phyloP scores from a whole-genome alignment of 2,888 invertebrate genomes.

The Geophilus truncorum region DNA sequence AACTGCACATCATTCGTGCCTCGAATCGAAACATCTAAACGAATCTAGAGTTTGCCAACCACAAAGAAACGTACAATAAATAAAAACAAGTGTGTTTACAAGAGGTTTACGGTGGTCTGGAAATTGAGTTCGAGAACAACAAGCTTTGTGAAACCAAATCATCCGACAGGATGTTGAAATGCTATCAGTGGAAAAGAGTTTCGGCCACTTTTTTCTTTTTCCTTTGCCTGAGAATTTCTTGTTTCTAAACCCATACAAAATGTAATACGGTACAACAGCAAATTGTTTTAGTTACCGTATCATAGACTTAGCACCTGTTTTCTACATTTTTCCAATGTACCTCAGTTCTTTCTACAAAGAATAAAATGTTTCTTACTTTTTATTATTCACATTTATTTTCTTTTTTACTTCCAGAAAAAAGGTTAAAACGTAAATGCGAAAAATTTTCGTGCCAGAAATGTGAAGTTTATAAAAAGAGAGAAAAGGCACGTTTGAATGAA shows the following conservation, averaged over 20 bases:
- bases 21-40: no score
- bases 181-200: neutral
- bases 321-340: neutral
- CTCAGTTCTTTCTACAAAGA: neutral
- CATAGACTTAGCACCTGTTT: neutral
- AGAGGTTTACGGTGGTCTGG: neutral
- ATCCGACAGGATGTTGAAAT: neutral
- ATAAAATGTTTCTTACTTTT: neutral
- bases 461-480: neutral
- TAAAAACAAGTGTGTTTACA: neutral
- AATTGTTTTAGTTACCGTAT: neutral
- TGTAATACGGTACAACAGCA: neutral
- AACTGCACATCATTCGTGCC: no score
- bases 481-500: neutral
- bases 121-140: neutral
- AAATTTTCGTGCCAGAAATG: neutral
- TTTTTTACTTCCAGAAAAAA: neutral
- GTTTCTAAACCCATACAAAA: neutral
- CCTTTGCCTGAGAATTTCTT: no score
- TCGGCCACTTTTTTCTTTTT: neutral
- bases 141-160: neutral
- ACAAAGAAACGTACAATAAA: neutral
- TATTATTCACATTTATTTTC: neutral
- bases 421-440: neutral
- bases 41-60: no score